phyloP scores from a whole-genome alignment of 1,140 invertebrate species.

The Bilobella aurantiaca region DNA sequence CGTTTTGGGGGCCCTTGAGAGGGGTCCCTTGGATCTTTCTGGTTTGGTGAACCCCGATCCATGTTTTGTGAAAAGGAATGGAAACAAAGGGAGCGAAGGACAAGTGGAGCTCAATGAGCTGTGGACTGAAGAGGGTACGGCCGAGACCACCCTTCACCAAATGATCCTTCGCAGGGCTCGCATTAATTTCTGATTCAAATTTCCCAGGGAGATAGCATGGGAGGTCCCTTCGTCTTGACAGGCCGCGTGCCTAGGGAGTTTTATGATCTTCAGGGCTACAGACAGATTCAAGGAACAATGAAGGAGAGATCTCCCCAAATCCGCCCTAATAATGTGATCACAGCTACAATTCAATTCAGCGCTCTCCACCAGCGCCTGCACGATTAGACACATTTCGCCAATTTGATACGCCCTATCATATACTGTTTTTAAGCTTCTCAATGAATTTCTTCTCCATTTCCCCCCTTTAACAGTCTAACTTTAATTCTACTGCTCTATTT shows the following conservation, averaged over 20 bases:
- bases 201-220: conserved; percentile 18
- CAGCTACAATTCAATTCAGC: not conserved
- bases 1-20: not conserved
- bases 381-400: not conserved
- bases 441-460: not conserved
- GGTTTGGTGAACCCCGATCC: not conserved
- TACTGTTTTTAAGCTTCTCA: not conserved
- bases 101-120: not conserved
- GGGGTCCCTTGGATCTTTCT: not conserved
- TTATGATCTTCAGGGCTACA: conserved; percentile 32
- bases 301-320: not conserved
- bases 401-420: not conserved
- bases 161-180: not conserved
- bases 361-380: conserved; percentile 2
- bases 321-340: no score
- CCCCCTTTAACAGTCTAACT: not conserved
- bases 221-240: conserved; percentile 31
- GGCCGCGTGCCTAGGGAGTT: conserved; percentile 32
- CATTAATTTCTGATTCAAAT: conserved; percentile 10
- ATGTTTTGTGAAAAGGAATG: not conserved
- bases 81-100: not conserved
- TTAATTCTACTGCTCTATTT: no score
- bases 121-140: not conserved
- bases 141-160: not conserved
- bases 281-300: conserved; percentile 19